These are phyloP conservation scores for Dryocosmus kuriphilus DNA, from an alignment of 2,888 invertebrate species.

Conservation along the genomic window DNA sequence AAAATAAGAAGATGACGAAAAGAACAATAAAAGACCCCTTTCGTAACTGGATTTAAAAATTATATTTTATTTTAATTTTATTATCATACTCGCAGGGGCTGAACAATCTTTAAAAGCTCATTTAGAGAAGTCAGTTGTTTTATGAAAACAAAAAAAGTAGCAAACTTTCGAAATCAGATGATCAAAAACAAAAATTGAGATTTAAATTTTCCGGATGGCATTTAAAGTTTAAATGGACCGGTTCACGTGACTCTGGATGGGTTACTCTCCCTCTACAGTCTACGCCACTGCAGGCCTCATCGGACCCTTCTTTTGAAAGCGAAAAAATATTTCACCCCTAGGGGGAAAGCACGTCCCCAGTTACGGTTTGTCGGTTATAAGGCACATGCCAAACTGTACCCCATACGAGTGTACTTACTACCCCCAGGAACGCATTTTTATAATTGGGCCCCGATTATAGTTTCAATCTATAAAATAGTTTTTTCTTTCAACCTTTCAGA, in stretches of 20 bases:
- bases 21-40: neutral
- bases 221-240: constrained; percentile 37
- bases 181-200: neutral
- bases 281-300: constrained; percentile 21
- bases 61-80: too few relatives aligned
- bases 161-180: neutral
- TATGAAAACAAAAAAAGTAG: neutral
- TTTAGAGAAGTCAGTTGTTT: neutral
- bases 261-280: neutral
- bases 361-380: constrained; percentile 59
- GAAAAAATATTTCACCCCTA: constrained; percentile 44
- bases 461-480: neutral
- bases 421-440: constrained; percentile 16
- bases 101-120: neutral
- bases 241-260: constrained; percentile 16
- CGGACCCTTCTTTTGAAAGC: constrained; percentile 41
- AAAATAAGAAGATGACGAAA: neutral
- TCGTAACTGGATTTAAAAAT: neutral
- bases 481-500: neutral
- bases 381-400: constrained; percentile 49
- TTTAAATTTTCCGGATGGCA: neutral
- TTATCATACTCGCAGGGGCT: too few relatives aligned
- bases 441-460: neutral
- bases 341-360: constrained; percentile 43
- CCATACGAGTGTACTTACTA: neutral